These are phyloP conservation scores for Digitonthophagus gazella DNA, from an alignment of 2,888 invertebrate genomes.

Conservation along the genomic window DNA sequence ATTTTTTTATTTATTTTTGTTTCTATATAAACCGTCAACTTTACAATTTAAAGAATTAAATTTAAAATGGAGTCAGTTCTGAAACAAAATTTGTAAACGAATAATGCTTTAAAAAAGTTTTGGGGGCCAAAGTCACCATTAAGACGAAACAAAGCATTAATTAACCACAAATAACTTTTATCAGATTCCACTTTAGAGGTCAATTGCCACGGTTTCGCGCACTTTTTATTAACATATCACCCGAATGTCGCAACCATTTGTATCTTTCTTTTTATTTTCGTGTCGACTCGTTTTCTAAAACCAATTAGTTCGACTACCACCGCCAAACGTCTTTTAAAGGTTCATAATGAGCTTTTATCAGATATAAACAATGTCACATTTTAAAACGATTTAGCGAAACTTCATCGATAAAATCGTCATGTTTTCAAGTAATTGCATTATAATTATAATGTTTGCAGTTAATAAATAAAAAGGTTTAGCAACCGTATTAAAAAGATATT, in stretches of 20 bases:
- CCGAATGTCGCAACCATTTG: constrained; percentile 5
- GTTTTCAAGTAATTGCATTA: neutral
- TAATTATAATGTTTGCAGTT: neutral
- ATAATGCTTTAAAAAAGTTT: neutral
- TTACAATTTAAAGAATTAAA: too few relatives aligned
- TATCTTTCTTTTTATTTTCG: neutral
- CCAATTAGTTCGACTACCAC: neutral
- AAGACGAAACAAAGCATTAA: constrained; percentile 8
- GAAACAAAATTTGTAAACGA: neutral
- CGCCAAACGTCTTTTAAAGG: too few relatives aligned
- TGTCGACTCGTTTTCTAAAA: neutral
- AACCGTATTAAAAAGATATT: neutral
- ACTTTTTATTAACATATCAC: neutral
- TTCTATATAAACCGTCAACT: too few relatives aligned
- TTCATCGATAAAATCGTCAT: neutral
- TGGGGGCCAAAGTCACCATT: neutral
- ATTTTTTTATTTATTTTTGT: too few relatives aligned
- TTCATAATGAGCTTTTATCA: too few relatives aligned
- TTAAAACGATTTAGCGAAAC: too few relatives aligned
- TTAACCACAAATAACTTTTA: neutral
- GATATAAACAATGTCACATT: too few relatives aligned
- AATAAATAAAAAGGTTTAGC: neutral
- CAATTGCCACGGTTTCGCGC: constrained; percentile 6
- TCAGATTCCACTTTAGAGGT: constrained; percentile 15
- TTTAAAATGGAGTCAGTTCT: too few relatives aligned